Evolutionary conservation across 2,888 invertebrate genomes (phyloP), one percentile per base, ranked within the genome.

Genomic region (Tachina fera): DNA sequence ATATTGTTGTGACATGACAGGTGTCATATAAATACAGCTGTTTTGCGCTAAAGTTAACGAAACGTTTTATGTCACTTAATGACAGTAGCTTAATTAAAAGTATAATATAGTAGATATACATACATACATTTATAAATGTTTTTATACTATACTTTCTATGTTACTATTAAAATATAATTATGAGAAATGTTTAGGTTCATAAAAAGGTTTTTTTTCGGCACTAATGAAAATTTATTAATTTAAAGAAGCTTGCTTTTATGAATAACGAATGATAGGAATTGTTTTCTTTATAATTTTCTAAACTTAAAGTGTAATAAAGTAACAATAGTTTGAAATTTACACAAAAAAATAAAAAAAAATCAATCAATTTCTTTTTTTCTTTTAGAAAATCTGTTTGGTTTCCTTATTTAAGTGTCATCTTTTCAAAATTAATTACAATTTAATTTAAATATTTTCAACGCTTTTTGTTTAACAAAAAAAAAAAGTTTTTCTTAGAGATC

Each of bases 361-460:
- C 79, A 56, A 71, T 71, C 56, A 78, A 70, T 61, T 70, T 31
- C 31, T 2, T 31, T 60, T 60, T 16, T 11, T n/a, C n/a, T n/a
- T n/a, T 68, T 19, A 9, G 41, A n/a, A 31, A n/a, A 22, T 68
- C 4, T 41, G 1, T 22, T 45, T 53, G 31, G 3, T 31, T 65
- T 45, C 14, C 39, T 19, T 53, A 14, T 53, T 75, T 14, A 68
- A 81, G 39, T 75, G 81, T 75, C 81, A 45, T 68, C 74, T 71
- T 75, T 81, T 53, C 5, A 47, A 63, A 70, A 82, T 70, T 75
- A 82, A 81, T 82, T 82, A 63, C 63, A 70, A 70, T 82, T 82
- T 82, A 75, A 82, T 76, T 82, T 68, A 70, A 85, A 81, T 85
- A 78, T 74, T 85, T 85, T 81, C 78, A 85, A 78, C 74, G 78